Evolutionary conservation across 2,113 vertebrate species (phyloP), one percentile per base, ranked within the genome.

Genomic region (Nothoprocta pentlandii): DNA sequence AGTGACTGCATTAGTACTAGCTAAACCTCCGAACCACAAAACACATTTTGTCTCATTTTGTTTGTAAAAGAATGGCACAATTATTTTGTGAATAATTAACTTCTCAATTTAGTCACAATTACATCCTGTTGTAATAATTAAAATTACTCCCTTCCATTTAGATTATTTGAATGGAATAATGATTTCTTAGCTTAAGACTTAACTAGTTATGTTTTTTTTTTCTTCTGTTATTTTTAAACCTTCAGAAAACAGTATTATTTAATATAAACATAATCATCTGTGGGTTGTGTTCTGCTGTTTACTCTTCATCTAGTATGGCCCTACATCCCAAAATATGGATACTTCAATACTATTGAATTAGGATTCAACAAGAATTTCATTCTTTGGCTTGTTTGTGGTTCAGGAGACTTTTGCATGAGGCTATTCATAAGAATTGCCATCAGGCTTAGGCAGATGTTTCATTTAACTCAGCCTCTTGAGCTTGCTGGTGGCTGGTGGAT

Each of bases 31-130:
- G 42, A 95, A 86, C 68, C 73, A 95, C 73, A 96, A 96, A 98
- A 97, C 86, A 85, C 73, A 77, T 94, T 96, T 96, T 74, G 59
- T 94, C 81, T 95, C 76, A 80, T 97, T 97, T 96, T 95, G 88
- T 95, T 97, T 96, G 92, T 90, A 80, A 78, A 95, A 97, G 81
- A 97, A 96, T 87, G 62, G 44, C 75, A 96, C 59, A 89, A 93
- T 97, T 92, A 97, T 97, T 97, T 95, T 95, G 80, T 96, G 92
- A 96, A 97, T 97, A 97, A 97, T 94, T 94, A 96, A 87, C 92
- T 96, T 94, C 90, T 97, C 94, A 89, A 73, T 97, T 94, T 95
- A 97, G 81, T 93, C 89, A 94, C 95, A 95, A 95, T 97, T 97
- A 75, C 82, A 73, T 95, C 74, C 82, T 90, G 64, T 93, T 97